Evolutionary conservation across 1,140 invertebrate species (phyloP).

Genomic region (Pseudomyrmex sp.): DNA sequence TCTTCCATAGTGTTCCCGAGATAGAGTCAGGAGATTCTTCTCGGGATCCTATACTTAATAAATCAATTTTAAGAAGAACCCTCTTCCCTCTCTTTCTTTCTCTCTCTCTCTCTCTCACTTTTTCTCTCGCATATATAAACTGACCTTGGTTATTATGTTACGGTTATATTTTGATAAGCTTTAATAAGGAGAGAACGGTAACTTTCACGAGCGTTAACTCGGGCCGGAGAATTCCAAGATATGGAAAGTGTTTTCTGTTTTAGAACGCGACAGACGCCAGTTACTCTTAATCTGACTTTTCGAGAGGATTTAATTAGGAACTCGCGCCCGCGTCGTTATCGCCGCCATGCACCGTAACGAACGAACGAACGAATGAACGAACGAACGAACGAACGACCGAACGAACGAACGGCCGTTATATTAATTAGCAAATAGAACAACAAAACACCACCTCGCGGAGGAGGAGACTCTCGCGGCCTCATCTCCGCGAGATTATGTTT

Average conservation of each 20-base stretch:
- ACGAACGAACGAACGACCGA: slow-evolving; percentile 34
- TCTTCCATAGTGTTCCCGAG: slow-evolving; percentile 17
- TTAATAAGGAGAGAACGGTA: slow-evolving; percentile 41
- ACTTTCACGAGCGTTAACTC: slow-evolving; percentile 24
- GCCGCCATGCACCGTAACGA: not conserved
- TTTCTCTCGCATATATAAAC: slow-evolving; percentile 5
- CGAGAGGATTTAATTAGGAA: slow-evolving; percentile 47
- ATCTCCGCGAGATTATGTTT: slow-evolving; percentile 48
- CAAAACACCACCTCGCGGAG: not conserved
- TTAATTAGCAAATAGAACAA: slow-evolving; percentile 54
- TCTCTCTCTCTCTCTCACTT: too few species aligned
- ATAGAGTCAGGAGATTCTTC: slow-evolving; percentile 15
- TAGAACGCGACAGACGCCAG: slow-evolving; percentile 17
- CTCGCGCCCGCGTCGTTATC: slow-evolving; percentile 11
- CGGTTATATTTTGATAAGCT: not conserved
- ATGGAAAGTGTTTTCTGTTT: not conserved
- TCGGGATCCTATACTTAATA: slow-evolving; percentile 28
- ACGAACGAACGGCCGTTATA: slow-evolving; percentile 46
- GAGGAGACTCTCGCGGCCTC: not conserved
- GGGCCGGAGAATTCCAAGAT: not conserved
- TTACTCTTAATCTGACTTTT: slow-evolving; percentile 44
- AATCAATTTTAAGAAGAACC: slow-evolving; percentile 49
- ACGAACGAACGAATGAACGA: not conserved
- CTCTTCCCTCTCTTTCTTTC: too few species aligned
- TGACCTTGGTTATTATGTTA: slow-evolving; percentile 31